Evolutionary conservation across 2,888 invertebrate genomes (phyloP).

Genomic region (Aspidiotus destructor): DNA sequence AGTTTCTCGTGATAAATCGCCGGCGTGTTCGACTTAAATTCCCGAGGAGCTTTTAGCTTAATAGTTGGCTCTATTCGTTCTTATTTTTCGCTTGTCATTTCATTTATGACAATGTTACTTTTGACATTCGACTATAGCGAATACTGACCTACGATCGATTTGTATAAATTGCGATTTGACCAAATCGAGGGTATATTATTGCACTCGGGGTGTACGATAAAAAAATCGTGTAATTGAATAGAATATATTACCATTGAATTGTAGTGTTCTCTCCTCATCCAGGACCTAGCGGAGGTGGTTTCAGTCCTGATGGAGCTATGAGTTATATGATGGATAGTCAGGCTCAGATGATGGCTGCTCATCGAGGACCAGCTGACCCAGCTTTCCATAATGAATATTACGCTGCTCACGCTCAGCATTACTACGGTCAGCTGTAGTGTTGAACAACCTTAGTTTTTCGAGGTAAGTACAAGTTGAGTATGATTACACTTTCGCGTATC

Average conservation of each 20-base stretch:
- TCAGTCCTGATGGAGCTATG: conserved; percentile 92
- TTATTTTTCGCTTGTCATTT: neutral
- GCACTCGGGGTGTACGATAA: neutral
- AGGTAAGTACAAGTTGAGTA: conserved; percentile 17
- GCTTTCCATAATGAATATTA: conserved; percentile 91
- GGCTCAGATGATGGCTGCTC: conserved; percentile 73
- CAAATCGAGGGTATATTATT: neutral
- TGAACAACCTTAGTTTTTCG: conserved; percentile 18
- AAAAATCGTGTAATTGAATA: conserved; percentile 4
- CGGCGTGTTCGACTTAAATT: neutral
- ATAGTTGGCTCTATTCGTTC: conserved; percentile 16
- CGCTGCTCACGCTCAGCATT: conserved; percentile 53
- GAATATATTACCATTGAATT: conserved; percentile 29
- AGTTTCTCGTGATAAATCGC: conserved; percentile 28
- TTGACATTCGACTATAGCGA: neutral
- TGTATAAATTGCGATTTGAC: conserved; percentile 7
- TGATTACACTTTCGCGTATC: too few relatives aligned
- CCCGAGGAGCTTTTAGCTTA: conserved; percentile 30
- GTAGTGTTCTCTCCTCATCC: conserved; percentile 83
- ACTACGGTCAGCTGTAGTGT: conserved; percentile 78
- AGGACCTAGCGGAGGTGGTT: conserved; percentile 80
- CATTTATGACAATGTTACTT: conserved; percentile 1
- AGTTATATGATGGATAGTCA: conserved; percentile 98
- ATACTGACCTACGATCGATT: neutral
- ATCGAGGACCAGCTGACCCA: conserved; percentile 85